A percentile compares a stretch with the other conserved stretches of the same genome.
Evolutionary conservation across 2,113 vertebrate species (phyloP).

Genomic region (Aix galericulata): DNA sequence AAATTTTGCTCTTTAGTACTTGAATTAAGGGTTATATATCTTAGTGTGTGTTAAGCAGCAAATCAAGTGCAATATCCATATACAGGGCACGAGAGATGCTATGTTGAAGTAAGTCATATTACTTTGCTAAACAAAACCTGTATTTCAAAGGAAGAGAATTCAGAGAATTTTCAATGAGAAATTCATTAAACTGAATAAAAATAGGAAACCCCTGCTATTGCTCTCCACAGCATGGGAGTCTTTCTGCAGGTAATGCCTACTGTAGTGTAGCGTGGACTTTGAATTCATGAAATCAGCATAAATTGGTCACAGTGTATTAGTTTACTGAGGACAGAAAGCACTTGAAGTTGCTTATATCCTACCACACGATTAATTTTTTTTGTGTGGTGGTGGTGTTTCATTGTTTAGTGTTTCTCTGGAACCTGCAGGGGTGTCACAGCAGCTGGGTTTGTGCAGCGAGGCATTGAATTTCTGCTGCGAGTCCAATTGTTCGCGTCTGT

Average conservation of each 20-base stretch:
- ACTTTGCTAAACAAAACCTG: neutral
- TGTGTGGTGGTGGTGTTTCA: neutral
- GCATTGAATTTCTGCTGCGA: neutral
- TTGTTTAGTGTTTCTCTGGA: neutral
- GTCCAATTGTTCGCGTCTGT: neutral
- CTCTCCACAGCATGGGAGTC: neutral
- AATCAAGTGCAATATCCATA: neutral
- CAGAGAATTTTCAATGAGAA: neutral
- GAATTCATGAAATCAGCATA: neutral
- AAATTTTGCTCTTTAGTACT: neutral
- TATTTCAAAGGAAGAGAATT: neutral
- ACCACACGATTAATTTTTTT: neutral
- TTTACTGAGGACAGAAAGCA: neutral
- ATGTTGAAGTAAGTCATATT: neutral
- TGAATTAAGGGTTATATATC: neutral
- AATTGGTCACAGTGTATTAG: neutral
- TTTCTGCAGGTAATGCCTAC: neutral
- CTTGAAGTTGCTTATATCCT: neutral
- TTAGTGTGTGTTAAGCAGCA: neutral
- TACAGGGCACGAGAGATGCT: neutral
- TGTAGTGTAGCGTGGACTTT: rapidly evolving
- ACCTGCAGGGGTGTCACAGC: neutral
- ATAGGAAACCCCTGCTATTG: neutral
- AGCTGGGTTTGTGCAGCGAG: too few relatives aligned
- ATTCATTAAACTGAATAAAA: neutral